Evolutionary conservation across 1,140 invertebrate species (phyloP), one percentile per base, ranked within the genome.

Genomic region (Pseudomyrmex concolor): DNA sequence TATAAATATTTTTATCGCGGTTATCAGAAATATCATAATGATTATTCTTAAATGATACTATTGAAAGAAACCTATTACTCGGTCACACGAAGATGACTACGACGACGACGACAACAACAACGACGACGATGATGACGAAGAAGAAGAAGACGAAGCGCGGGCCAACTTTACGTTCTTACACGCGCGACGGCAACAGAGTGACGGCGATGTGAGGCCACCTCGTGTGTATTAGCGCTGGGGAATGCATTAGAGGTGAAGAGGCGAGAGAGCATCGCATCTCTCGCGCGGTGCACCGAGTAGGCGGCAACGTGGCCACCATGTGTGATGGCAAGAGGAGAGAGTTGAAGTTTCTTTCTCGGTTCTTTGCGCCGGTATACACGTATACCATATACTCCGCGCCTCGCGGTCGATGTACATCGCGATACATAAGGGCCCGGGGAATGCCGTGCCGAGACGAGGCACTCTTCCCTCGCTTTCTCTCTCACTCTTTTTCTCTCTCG

Each of bases 301-400:
- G 90, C 90, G 90, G 92, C 92, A 94, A 94, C 92, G 93, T 93
- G 93, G 93, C 91, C 91, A 91, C 92, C 93, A 93, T 92, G 90
- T 93, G 93, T 91, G 91, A 88, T 88, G 78, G 68, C 59, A 70
- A 50, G 72, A 63, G 84, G 74, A 77, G 54, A 83, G 85, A 87
- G 87, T 77, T 77, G 77, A 90, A 83, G 76, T 88, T 88, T 91
- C 89, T 91, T 92, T 92, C 91, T 86, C 54, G 85, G 77, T 68
- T 85, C 81, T 76, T 50, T 50, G 74, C 48, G 86, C 60, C 84
- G 77, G 82, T 70, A 71, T 80, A 80, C 66, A 80, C 76, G 67
- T 70, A 34, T 34, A 34, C 67, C 85, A 64, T 70, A 83, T 78
- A 84, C 84, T 72, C 83, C 84, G 43, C 85, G 54, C 60, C 76